phyloP scores from a whole-genome alignment of 2,888 invertebrate species.

The Elaeidobius kamerunicus region DNA sequence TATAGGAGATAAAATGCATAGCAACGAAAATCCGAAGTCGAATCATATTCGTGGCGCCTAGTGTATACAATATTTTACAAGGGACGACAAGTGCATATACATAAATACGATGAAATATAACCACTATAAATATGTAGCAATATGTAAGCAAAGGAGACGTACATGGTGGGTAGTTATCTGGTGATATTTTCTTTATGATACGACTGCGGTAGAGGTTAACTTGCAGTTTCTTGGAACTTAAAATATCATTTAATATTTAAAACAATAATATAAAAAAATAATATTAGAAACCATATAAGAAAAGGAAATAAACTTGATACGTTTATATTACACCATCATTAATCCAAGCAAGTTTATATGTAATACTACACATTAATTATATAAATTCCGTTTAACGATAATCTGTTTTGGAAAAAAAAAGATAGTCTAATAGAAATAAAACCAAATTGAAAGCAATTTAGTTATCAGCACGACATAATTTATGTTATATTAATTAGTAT shows the following conservation, averaged over 20 bases:
- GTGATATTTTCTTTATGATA: conserved; percentile 20
- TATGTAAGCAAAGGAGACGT: conserved; percentile 15
- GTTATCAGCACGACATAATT: conserved; percentile 5
- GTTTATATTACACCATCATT: no score
- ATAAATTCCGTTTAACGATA: no score
- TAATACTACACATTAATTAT: no score
- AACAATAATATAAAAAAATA: no score
- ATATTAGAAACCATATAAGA: no score
- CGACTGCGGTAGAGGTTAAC: conserved; percentile 5
- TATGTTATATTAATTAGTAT: conserved; percentile 3
- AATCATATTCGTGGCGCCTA: conserved; percentile 23
- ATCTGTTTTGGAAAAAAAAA: no score
- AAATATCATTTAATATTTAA: no score
- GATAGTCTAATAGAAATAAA: not conserved
- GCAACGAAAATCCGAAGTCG: conserved; percentile 9
- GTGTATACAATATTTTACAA: conserved; percentile 17
- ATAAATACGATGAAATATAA: conserved; percentile 24
- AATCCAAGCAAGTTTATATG: no score
- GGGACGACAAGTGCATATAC: conserved; percentile 22
- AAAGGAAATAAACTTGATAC: no score
- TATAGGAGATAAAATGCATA: conserved; percentile 3
- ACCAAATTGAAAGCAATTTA: conserved; percentile 3
- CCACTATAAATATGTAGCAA: conserved; percentile 27
- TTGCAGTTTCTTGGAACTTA: no score
- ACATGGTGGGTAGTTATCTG: conserved; percentile 19